phyloP scores from a whole-genome alignment of 2,113 vertebrate genomes.

The Hyperopisus bebe region DNA sequence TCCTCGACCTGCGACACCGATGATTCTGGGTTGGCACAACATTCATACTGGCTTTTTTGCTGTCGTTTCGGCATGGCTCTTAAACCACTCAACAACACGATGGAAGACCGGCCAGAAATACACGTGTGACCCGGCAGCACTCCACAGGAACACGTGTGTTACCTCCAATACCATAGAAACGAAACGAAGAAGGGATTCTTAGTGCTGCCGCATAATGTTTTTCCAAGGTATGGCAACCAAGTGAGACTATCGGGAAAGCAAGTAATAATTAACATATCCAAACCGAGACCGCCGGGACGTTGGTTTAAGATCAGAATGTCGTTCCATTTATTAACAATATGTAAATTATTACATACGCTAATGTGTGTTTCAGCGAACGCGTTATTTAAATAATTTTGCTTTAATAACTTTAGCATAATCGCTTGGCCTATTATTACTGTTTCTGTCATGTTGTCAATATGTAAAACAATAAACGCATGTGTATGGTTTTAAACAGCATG shows the following conservation, averaged over 20 bases:
- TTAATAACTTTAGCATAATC: no score
- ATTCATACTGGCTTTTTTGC: neutral
- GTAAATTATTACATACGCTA: neutral
- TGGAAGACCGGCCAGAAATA: neutral
- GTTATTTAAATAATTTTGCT: no score
- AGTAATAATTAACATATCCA: neutral
- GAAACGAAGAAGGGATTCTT: neutral
- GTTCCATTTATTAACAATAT: neutral
- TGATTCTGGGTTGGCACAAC: neutral
- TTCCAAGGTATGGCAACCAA: neutral
- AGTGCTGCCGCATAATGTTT: neutral
- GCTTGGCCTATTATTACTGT: no score
- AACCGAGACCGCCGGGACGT: neutral
- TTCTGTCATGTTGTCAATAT: no score
- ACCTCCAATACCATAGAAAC: neutral
- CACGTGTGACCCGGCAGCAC: neutral
- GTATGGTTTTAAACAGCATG: no score
- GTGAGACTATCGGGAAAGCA: neutral
- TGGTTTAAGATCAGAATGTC: neutral
- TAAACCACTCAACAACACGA: neutral
- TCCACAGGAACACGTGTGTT: neutral
- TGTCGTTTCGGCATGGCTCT: constrained; percentile 4
- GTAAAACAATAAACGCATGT: no score
- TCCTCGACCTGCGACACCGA: neutral
- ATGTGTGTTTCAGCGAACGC: neutral